Percentiles rank a stretch among this genome's conserved stretches.
phyloP scores from a whole-genome alignment of 2,113 vertebrate species.

The Corythoichthys intestinalis region DNA sequence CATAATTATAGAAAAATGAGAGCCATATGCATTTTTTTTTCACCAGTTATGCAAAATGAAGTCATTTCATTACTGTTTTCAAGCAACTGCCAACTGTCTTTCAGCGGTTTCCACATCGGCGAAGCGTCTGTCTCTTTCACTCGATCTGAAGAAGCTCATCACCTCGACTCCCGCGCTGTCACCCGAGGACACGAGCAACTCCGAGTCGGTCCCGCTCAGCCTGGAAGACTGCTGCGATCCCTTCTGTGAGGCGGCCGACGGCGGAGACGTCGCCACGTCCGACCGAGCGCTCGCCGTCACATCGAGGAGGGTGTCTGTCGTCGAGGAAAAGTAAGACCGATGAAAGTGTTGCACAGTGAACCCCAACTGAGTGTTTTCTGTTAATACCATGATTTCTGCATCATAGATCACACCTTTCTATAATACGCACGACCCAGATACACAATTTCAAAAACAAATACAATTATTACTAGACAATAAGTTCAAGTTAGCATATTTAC shows the following conservation, averaged over 20 bases:
- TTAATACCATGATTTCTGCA: too few relatives aligned
- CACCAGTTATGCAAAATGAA: neutral
- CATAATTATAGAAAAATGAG: too few relatives aligned
- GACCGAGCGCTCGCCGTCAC: constrained; percentile 50
- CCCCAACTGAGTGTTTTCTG: too few relatives aligned
- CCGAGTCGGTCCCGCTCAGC: constrained; percentile 79
- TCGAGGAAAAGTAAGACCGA: constrained; percentile 74
- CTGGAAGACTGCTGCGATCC: constrained; percentile 57
- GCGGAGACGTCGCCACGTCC: constrained; percentile 53
- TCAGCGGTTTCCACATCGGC: constrained; percentile 39
- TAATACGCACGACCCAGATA: too few relatives aligned
- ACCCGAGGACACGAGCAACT: constrained; percentile 39
- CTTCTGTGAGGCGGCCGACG: constrained; percentile 39
- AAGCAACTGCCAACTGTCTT: neutral
- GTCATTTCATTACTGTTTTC: too few relatives aligned
- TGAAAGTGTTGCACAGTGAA: neutral
- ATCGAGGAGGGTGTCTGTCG: constrained; percentile 32
- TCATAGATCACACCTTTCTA: too few relatives aligned
- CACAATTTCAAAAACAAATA: too few relatives aligned
- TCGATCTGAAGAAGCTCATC: constrained; percentile 81
- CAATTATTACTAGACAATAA: too few relatives aligned
- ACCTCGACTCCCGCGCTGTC: constrained; percentile 74
- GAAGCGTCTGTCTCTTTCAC: constrained; percentile 71
- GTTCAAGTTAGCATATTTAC: too few relatives aligned
- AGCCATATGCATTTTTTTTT: neutral